Base-by-base conservation (phyloP, 2,113 vertebrate species). In the Macquaria australasica region DNA sequence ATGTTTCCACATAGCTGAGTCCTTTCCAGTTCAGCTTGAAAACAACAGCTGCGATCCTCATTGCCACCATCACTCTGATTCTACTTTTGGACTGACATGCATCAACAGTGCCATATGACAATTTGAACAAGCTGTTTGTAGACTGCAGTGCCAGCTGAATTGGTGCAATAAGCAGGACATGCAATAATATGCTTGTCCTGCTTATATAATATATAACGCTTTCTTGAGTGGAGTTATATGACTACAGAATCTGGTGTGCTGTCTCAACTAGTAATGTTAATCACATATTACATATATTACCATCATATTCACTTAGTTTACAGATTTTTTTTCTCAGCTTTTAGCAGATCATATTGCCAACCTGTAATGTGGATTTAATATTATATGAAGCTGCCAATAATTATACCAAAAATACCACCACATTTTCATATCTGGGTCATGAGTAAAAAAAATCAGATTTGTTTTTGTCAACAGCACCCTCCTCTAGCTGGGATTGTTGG, bases 41-140 rank as follows among this genome's bases (percentile, higher is more conserved):
- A 89, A 87, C 80, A 89, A 75, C 84, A 93, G 89, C 84, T 89
- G 83, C 0, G 2, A 39, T 80, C 56, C 21, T 70, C 66, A n/a
- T 34, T 55, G 50, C 59, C 25, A 41, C 31, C 63, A 55, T 75
- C 28, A 21, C 73, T 70, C 7, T 53, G 58, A 86, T 71, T 84
- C 74, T 25, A 50, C 58, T 79, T 78, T 78, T 85, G 70, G 60
- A 82, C 45, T 1, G 16, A 62, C 39, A 20, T 23, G 6, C 76
- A 78, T 48, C 68, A 86, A 69, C 74, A 79, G 25, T 41, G 50
- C n/a, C 66, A 59, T 53, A 4, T 3, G 37, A 77, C 62, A 51
- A 28, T 77, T 50, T 79, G 12, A 88, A 43, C 73, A 85, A 79
- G 80, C 87, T 85, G 79, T 76, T 60, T 85, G 31, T 25, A 20